A percentile compares a stretch with the other conserved stretches of the same genome.
Evolutionary conservation across 1,140 invertebrate genomes (phyloP).

Genomic region (Papilio xuthus): DNA sequence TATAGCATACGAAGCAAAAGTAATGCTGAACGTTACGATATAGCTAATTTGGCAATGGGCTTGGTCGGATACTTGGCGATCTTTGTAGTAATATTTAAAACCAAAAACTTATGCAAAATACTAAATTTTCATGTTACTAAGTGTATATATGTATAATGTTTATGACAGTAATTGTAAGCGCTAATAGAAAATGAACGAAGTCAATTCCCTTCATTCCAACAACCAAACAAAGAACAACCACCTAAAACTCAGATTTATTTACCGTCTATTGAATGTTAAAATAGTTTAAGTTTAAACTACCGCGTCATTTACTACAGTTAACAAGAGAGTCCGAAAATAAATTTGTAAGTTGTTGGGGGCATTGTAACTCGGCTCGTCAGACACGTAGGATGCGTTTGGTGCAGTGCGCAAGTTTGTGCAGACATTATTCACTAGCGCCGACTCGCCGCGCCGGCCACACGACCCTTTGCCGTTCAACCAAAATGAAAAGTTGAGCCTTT

Average conservation of each 20-base stretch:
- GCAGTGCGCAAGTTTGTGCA: slow-evolving; percentile 30
- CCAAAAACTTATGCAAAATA: no score
- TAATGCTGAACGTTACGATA: not conserved
- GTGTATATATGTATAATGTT: not conserved
- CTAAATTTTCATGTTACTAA: no score
- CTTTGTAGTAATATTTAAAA: not conserved
- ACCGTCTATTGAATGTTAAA: not conserved
- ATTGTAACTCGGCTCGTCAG: slow-evolving; percentile 32
- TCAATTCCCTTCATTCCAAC: no score
- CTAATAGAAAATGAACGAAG: no score
- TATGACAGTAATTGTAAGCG: no score
- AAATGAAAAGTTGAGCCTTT: slow-evolving; percentile 22
- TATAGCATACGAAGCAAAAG: not conserved
- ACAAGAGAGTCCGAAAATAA: not conserved
- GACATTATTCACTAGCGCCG: slow-evolving; percentile 29
- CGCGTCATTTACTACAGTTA: not conserved
- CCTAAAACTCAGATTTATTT: not conserved
- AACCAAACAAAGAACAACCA: no score
- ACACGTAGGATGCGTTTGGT: slow-evolving; percentile 34
- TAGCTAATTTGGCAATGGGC: not conserved
- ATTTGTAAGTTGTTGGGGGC: slow-evolving; percentile 6
- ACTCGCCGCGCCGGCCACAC: not conserved
- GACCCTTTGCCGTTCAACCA: slow-evolving; percentile 10
- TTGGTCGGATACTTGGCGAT: not conserved
- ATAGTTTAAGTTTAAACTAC: not conserved